phyloP scores from a whole-genome alignment of 2,888 invertebrate species.

The Hydrotaea diabolus region DNA sequence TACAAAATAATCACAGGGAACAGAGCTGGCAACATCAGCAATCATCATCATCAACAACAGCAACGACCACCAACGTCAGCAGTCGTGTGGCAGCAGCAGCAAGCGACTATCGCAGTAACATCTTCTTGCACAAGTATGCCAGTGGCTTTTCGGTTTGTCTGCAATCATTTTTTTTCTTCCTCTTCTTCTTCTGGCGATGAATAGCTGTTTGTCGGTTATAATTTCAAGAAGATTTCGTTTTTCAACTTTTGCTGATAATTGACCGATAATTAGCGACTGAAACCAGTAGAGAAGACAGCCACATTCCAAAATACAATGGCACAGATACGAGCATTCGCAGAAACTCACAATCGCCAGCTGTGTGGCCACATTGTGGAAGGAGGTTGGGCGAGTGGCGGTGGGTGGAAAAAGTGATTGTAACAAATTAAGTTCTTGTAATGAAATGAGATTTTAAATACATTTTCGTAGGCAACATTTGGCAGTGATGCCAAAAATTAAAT shows the following conservation, averaged over 20 bases:
- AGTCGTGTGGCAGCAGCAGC: not conserved
- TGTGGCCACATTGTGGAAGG: no score
- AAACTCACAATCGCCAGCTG: not conserved
- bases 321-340: not conserved
- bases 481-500: constrained; percentile 64
- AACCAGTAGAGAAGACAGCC: constrained; percentile 9
- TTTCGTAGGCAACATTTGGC: constrained; percentile 61
- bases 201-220: not conserved
- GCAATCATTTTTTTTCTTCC: not conserved
- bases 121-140: not conserved
- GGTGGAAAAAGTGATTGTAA: constrained; percentile 24
- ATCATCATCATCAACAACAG: constrained; percentile 25
- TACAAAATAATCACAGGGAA: constrained; percentile 51
- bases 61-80: constrained; percentile 5
- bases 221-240: constrained; percentile 36
- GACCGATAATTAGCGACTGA: constrained; percentile 62
- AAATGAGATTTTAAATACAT: constrained; percentile 65
- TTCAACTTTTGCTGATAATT: constrained; percentile 61
- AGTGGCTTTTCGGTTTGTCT: not conserved
- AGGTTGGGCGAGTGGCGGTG: not conserved
- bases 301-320: constrained; percentile 28
- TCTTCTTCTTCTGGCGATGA: not conserved
- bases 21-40: constrained; percentile 28
- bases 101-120: constrained; percentile 8
- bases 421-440: constrained; percentile 63